Conservation (phyloP, 2,888 invertebrate species). For the Diarsia brunnea region DNA sequence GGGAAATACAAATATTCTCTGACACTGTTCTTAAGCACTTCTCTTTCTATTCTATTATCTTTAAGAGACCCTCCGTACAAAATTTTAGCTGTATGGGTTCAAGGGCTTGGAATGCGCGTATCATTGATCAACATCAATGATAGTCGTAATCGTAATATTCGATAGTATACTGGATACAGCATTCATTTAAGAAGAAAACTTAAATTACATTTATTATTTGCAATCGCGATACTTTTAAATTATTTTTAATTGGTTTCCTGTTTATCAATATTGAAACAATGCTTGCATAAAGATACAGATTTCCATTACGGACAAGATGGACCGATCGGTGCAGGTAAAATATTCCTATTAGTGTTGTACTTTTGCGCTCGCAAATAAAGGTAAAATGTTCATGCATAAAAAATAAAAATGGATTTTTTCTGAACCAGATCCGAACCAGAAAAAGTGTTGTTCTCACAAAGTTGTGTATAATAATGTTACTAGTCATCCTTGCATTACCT, state of each 20-base stretch:
- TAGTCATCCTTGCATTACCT: slow-evolving; percentile 41
- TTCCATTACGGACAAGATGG: no score
- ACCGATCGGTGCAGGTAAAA: no score
- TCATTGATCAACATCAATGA: neutral
- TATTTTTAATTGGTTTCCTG: no score
- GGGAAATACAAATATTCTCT: no score
- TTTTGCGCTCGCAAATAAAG: neutral
- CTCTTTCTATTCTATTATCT: neutral
- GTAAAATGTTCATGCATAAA: neutral
- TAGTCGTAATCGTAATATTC: neutral
- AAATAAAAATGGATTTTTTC: neutral
- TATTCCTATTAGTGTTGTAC: neutral
- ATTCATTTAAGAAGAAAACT: neutral
- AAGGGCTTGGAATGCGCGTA: neutral
- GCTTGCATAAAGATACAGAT: no score
- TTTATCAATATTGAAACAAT: no score
- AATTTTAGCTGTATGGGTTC: neutral
- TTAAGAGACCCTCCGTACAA: neutral
- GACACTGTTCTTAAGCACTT: no score
- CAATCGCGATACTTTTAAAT: no score
- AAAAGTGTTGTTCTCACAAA: slow-evolving; percentile 1
- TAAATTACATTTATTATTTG: neutral
- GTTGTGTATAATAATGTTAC: slow-evolving; percentile 35
- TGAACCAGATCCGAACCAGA: neutral
- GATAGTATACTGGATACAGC: neutral